phyloP scores from a whole-genome alignment of 2,797 vertebrate species.

The Anguilla marmorata region DNA sequence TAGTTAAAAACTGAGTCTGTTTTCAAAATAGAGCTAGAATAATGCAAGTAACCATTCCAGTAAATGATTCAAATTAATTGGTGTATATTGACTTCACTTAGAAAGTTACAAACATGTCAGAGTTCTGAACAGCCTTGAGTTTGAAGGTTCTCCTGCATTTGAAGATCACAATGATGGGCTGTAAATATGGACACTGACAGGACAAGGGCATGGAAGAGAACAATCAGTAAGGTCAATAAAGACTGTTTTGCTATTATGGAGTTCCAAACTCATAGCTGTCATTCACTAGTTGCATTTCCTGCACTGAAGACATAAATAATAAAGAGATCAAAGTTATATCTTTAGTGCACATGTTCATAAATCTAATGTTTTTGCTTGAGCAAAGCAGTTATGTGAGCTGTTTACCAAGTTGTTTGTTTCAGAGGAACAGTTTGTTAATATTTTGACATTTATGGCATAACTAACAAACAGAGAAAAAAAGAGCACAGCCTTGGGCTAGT shows the following conservation, averaged over 20 bases:
- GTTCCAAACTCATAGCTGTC: not conserved
- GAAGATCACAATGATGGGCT: not conserved
- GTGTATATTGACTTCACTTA: no score
- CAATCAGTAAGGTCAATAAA: not conserved
- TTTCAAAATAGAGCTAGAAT: no score
- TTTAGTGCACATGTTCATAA: slow-evolving; percentile 20
- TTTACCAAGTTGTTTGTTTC: not conserved
- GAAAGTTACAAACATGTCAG: not conserved
- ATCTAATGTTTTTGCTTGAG: slow-evolving; percentile 6
- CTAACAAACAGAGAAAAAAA: not conserved
- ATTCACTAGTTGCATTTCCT: not conserved
- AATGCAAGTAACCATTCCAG: no score
- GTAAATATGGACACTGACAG: not conserved
- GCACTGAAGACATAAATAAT: not conserved
- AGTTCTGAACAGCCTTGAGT: no score
- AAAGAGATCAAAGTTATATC: not conserved
- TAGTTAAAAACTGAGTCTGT: no score
- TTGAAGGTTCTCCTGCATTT: no score
- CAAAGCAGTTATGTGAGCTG: slow-evolving; percentile 14
- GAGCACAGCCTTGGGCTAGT: not conserved
- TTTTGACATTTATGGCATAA: not conserved
- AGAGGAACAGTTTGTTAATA: not conserved
- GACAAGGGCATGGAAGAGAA: not conserved
- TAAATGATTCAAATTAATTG: no score
- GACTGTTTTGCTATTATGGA: not conserved